Base-by-base conservation (phyloP, 2,797 vertebrate species). In the Cottoperca gobio region DNA sequence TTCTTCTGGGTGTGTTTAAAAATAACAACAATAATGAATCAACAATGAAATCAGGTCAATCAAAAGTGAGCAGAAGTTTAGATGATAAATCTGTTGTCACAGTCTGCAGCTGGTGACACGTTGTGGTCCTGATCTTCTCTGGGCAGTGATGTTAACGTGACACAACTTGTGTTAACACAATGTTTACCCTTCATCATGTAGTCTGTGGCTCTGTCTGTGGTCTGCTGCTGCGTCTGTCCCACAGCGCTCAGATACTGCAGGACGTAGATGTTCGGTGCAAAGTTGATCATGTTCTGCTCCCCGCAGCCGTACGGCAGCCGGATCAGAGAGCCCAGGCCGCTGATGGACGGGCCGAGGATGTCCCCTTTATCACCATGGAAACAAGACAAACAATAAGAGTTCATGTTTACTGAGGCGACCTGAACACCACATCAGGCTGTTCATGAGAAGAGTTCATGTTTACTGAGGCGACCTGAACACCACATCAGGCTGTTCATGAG, bases 221-320 rank as follows among this genome's bases (percentile, higher is more conserved):
- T 84, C 26, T 89, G 84, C 5, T 86, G 85, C 40, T 91, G 88
- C 1, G 86, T 64, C 26, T 95, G 94, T 26, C 90, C 93, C 11
- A 91, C 94, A 53, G 91, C 93, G 5, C 19, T 92, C 86, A 99
- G 89, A 33, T 98, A 99, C 91, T 95, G 93, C 73, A 98, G 92
- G 83, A 98, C 52, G 74, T 97, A 98, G 82, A 98, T 90, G 88
- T 95, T 97, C 0, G 97, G 97, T 48, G 97, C 97, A 72, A 99
- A 97, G 91, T 95, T 91, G 70, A 99, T 95, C 97, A 99, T 98
- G 89, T 99, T 98, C 92, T 99, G 97, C 85, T 98, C 97, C 10
- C 97, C 97, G 1, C 97, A 98, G 37, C 97, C 97, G 7, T 90
- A 93, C 10, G 97, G 97, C 95, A 99, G 95, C 87, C 93, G 94